Evolutionary conservation across 2,797 vertebrate species (phyloP), one percentile per base, ranked within the genome.

Genomic region (Pelobates cultripes): DNA sequence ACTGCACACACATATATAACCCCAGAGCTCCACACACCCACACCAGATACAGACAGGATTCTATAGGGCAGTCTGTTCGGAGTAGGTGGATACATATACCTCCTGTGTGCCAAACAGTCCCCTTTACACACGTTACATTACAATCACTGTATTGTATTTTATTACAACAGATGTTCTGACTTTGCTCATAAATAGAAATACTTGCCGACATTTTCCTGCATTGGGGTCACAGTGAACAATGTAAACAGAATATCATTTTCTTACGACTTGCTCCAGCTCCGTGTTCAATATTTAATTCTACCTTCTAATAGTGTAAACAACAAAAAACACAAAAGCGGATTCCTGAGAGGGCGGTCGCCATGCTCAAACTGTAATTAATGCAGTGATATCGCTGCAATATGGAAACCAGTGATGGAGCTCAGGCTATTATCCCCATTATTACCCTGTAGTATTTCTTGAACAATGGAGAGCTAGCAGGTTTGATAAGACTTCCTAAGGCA

Each of bases 381-480:
- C 17, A 3, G 7, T 5, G 3, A 66, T 13, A 57, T 14, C 51
- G 10, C 14, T 42, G 42, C n/a, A 41, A 41, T 63, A 70, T 64
- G 43, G 17, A 75, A 70, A 70, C 45, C 43, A 75, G 40, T 12
- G 41, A 47, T 40, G 28, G 63, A 60, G 71, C 78, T 44, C 8
- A 7, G 10, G 45, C 15, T 80, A 28, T 28, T 28, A 28, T 28
- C 2, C 28, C 1, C 47, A 74, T 80, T 80, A 82, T 13, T n/a
- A 10, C 66, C 17, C 42, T 3, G 41, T 73, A 55, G 9, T 42
- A 80, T 43, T 43, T 60, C 75, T 68, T 74, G 71, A 74, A 68
- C 78, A 79, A 80, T 74, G 45, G 71, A 68, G 67, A 67, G 61
- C 69, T 80, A 57, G 69, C 44, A 67, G 70, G 42, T 14, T 82